Conservation (phyloP, 2,797 vertebrate genomes). For the Coreius guichenoti region DNA sequence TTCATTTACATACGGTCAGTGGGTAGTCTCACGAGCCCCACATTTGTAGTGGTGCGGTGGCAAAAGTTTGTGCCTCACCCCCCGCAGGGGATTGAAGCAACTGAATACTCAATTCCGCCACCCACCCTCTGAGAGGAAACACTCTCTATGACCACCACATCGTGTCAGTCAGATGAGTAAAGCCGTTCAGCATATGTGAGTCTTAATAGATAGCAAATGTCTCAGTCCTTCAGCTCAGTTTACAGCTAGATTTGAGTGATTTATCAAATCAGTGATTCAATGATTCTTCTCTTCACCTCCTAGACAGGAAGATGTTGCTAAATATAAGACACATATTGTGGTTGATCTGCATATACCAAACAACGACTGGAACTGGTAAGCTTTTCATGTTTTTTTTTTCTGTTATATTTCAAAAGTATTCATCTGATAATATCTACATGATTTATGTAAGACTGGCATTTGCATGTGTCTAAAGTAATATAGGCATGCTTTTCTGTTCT, state of each 20-base stretch:
- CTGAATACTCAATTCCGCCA: slow-evolving; percentile 62
- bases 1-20: background rate
- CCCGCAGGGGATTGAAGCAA: slow-evolving; percentile 65
- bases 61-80: slow-evolving; percentile 61
- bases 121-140: slow-evolving; percentile 67
- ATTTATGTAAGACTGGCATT: background rate
- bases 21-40: slow-evolving; percentile 16
- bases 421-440: background rate
- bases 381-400: slow-evolving; percentile 22
- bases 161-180: slow-evolving; percentile 29
- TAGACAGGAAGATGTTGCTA: slow-evolving; percentile 88
- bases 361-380: slow-evolving; percentile 78
- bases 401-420: background rate
- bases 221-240: background rate
- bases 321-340: slow-evolving; percentile 91
- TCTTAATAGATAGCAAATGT: slow-evolving; percentile 28
- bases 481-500: background rate
- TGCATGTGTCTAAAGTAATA: background rate
- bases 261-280: slow-evolving; percentile 27
- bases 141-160: slow-evolving; percentile 57
- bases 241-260: background rate
- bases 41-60: slow-evolving; percentile 30
- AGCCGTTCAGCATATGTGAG: slow-evolving; percentile 9
- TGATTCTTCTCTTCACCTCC: slow-evolving; percentile 37
- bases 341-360: slow-evolving; percentile 84